Evolutionary conservation across 2,113 vertebrate species (phyloP), one percentile per base, ranked within the genome.

Genomic region (Engraulis encrasicolus): DNA sequence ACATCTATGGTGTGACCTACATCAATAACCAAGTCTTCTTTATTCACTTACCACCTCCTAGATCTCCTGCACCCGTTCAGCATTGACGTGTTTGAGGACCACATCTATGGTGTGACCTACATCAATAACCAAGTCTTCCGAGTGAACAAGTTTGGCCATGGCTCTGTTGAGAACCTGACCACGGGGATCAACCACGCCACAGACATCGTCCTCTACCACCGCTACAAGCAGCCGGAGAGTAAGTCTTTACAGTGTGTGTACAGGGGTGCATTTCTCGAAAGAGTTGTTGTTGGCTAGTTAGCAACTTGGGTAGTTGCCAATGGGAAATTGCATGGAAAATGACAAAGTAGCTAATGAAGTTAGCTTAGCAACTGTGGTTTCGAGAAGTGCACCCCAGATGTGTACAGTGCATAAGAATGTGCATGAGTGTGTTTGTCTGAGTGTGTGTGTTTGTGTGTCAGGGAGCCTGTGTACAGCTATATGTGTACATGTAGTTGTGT

Each of bases 31-130:
- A n/a, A n/a, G n/a, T n/a, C n/a, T n/a, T n/a, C n/a, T n/a, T n/a
- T n/a, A n/a, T n/a, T 81, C 50, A 1, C 27, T 7, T 14, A 34
- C 1, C 50, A 23, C 45, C 19, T 38, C 18, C 38, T 90, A 99
- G 98, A 97, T 58, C 94, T 99, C 6, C 96, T 96, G 85, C 97
- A 99, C 86, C 98, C 98, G 0, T 99, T 99, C 94, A 98, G 98
- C 94, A 99, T 99, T 0, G 98, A 99, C 78, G 95, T 99, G 89
- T 99, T 99, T 74, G 98, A 99, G 91, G 98, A 99, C 88, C 97
- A 98, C 91, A 98, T 99, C 89, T 99, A 99, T 0, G 98, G 98
- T 0, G 97, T 99, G 91, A 99, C 98, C n/a, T 99, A 98, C 90
- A 93, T 97, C 86, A 98, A 99, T 90, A 99, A 99, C 84, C 88